These are phyloP conservation scores for Argynnis bischoffii DNA, from an alignment of 2,888 invertebrate species.

Conservation along the genomic window DNA sequence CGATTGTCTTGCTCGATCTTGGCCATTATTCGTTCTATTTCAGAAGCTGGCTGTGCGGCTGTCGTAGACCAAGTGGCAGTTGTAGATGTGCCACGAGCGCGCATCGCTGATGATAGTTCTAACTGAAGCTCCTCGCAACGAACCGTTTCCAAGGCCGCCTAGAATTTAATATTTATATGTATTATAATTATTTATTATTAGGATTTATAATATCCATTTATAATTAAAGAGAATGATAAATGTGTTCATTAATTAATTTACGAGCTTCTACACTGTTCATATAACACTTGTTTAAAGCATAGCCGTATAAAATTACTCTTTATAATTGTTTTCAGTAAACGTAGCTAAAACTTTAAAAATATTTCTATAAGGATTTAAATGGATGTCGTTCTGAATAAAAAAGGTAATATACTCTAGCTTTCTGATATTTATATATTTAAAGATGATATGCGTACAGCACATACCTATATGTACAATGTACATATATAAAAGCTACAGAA, in stretches of 20 bases:
- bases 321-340: conserved; percentile 3
- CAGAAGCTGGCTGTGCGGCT: conserved; percentile 83
- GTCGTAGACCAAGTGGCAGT: conserved; percentile 63
- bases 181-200: background rate
- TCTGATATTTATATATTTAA: background rate
- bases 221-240: background rate
- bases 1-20: conserved; percentile 96
- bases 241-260: background rate
- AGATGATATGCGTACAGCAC: background rate
- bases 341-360: conserved; percentile 7
- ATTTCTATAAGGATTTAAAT: background rate
- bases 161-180: conserved; percentile 10
- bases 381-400: background rate
- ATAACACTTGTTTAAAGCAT: background rate
- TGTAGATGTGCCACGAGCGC: conserved; percentile 67
- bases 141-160: conserved; percentile 86
- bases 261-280: background rate
- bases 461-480: background rate
- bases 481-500: too few species aligned
- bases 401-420: conserved; percentile 2
- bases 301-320: background rate
- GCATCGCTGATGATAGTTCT: conserved; percentile 89
- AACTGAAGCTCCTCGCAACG: conserved; percentile 95
- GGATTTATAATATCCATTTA: background rate
- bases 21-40: conserved; percentile 97